phyloP scores from a whole-genome alignment of 2,888 invertebrate genomes.

The Arge pagana region DNA sequence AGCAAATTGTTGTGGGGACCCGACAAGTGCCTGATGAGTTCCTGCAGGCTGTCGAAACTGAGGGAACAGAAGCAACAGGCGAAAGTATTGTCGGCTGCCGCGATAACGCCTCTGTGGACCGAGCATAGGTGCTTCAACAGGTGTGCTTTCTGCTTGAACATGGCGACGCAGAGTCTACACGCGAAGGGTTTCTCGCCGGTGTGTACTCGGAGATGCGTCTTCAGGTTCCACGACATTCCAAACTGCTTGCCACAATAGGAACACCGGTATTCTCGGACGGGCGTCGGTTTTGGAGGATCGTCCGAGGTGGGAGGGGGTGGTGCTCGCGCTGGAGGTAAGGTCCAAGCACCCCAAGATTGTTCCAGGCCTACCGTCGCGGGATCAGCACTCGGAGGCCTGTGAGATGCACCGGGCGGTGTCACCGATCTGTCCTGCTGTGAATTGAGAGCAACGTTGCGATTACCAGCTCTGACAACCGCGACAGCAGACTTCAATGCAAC shows the following conservation, averaged over 20 bases:
- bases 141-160: conserved; percentile 92
- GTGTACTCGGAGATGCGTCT: conserved; percentile 85
- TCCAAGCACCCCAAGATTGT: conserved; percentile 54
- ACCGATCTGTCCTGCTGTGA: conserved; percentile 52
- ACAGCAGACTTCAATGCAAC: no score
- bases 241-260: conserved; percentile 90
- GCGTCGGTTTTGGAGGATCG: conserved; percentile 65
- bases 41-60: conserved; percentile 84
- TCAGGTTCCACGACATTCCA: conserved; percentile 91
- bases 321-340: conserved; percentile 62
- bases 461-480: no score
- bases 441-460: conserved; percentile 14
- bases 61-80: conserved; percentile 88
- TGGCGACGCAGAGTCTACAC: conserved; percentile 85
- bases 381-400: conserved; percentile 54
- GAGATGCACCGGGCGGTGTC: conserved; percentile 53
- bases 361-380: conserved; percentile 47
- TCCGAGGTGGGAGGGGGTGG: conserved; percentile 64
- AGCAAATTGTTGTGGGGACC: conserved; percentile 87
- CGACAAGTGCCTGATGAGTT: conserved; percentile 83
- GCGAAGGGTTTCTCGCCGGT: conserved; percentile 90
- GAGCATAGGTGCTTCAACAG: conserved; percentile 86
- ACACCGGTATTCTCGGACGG: conserved; percentile 84
- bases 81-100: conserved; percentile 78
- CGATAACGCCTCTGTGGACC: conserved; percentile 86